Conservation (phyloP, 2,888 invertebrate genomes). For the Eremobia ochroleuca region DNA sequence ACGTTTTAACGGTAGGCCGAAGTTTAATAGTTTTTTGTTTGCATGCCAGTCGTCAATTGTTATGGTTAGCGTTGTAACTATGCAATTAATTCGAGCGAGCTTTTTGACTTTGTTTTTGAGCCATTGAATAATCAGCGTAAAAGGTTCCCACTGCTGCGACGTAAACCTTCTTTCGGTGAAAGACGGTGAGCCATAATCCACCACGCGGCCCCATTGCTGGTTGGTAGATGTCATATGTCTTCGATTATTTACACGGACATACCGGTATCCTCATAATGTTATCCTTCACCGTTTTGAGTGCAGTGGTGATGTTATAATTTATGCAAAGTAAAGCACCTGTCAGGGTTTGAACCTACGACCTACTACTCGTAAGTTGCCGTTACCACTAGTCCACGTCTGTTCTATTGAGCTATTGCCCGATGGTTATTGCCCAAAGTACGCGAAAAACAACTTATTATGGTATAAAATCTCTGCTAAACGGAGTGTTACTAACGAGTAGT, state of each 20-base stretch:
- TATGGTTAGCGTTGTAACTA: constrained; percentile 40
- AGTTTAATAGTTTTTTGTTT: constrained; percentile 55
- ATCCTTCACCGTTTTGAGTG: neutral
- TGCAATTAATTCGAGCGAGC: constrained; percentile 1
- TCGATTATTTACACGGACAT: neutral
- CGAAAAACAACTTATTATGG: neutral
- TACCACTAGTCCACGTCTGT: neutral
- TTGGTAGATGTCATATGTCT: neutral
- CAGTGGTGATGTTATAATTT: neutral
- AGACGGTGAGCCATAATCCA: neutral
- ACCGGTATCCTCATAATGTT: neutral
- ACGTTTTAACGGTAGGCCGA: constrained; percentile 25
- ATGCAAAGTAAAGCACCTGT: neutral
- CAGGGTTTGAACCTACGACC: neutral
- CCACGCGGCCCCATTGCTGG: too few relatives aligned
- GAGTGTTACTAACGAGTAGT: neutral
- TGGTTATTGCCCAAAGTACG: neutral
- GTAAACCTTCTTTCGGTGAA: neutral
- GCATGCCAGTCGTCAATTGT: constrained; percentile 24
- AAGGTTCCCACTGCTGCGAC: neutral
- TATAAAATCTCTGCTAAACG: neutral
- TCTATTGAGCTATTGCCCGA: neutral
- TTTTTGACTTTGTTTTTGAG: constrained; percentile 8
- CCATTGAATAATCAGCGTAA: neutral
- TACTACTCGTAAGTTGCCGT: neutral